Base-by-base conservation (phyloP, 2,797 vertebrate genomes). In the Acanthurus tractus region DNA sequence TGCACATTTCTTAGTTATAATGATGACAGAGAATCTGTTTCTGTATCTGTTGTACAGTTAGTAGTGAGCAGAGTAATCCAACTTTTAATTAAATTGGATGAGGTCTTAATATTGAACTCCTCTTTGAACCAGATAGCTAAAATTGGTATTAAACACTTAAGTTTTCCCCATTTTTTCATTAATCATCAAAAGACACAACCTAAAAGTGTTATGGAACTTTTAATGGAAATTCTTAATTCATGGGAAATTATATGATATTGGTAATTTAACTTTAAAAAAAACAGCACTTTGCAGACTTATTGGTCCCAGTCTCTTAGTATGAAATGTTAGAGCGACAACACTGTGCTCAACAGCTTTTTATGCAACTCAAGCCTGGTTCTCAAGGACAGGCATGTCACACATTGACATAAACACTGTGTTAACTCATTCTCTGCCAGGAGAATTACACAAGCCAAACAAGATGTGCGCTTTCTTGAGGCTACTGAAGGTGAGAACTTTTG, bases 1-100 rank as follows among this genome's bases (percentile, higher is more conserved):
- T 73, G 46, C 65, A 75, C 68, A 48, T 42, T 71, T 18, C 58
- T 76, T 74, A 45, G 44, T 62, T 78, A 46, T 73, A 55, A 63
- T 55, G 57, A 53, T 3, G 42, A 44, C n/a, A 83, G 18, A 42
- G 9, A 62, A 9, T 52, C 3, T 6, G 8, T 80, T 77, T 34
- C 29, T 34, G 29, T 34, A 7, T 34, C 29, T 34, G 29, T 34
- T 34, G 29, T 34, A 34, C 5, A 6, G 29, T 34, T 34, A 34
- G 29, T 6, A 7, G 29, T 34, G 29, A 7, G 29, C 29, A 34
- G 7, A 34, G 7, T 34, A 34, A 34, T 34, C 29, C 29, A 34
- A 34, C 29, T 34, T 34, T 34, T 34, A 34, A 34, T 34, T 34
- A 34, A 34, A 34, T 34, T 34, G 29, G 29, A 34, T 34, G 29